These are phyloP conservation scores for Stichopus chloronotus DNA, from an alignment of 35 echinoderm and acorn worm species.

Conservation along the genomic window DNA sequence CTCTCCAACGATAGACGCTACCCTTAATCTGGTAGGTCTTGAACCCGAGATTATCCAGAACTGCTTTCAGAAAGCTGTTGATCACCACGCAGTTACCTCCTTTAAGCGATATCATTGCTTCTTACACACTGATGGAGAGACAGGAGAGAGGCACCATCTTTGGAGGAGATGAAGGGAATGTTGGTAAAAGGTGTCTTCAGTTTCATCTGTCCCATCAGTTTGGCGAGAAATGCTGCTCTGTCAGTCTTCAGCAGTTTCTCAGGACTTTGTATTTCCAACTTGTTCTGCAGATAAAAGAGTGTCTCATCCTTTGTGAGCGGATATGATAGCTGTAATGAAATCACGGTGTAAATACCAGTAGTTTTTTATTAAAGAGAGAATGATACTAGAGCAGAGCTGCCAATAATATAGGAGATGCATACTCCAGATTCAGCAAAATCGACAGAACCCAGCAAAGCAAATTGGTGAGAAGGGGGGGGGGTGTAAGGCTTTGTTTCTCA, in stretches of 20 bases:
- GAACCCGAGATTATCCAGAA: not conserved
- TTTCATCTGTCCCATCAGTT: not conserved
- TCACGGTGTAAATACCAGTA: too few species aligned
- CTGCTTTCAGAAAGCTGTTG: not conserved
- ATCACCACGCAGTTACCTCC: conserved; percentile 25
- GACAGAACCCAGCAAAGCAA: too few species aligned
- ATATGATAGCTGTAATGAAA: not conserved
- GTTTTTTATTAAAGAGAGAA: too few species aligned
- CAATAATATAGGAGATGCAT: too few species aligned
- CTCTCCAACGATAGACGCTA: not conserved
- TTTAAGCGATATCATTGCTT: not conserved
- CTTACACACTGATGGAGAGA: not conserved
- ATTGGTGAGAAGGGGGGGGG: too few species aligned
- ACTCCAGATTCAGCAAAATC: too few species aligned
- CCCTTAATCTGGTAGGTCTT: not conserved
- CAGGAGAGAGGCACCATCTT: too few species aligned
- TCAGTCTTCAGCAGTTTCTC: not conserved
- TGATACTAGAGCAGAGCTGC: too few species aligned
- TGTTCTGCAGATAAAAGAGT: not conserved
- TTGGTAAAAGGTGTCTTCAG: conserved; percentile 14
- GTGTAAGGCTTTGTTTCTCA: too few species aligned
- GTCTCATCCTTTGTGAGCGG: not conserved
- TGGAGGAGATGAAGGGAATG: not conserved
- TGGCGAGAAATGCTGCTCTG: not conserved
- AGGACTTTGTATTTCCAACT: not conserved